Percentiles rank a stretch among this genome's conserved stretches.
Conservation (phyloP, 2,888 invertebrate genomes). For the Diplazon laetatorius region DNA sequence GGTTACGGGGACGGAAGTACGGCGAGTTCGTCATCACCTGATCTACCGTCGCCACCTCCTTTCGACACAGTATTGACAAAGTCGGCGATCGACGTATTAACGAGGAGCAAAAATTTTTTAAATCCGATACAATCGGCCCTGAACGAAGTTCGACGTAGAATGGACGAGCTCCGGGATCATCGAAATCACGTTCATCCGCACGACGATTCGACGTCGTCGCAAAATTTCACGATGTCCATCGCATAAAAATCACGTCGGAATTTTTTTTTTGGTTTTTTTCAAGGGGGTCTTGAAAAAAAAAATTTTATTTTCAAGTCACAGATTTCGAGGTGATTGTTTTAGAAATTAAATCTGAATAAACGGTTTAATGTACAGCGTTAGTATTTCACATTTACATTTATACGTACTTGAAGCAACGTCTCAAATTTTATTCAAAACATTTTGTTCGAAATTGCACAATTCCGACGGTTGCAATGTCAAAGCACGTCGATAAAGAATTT, state of each 20-base stretch:
- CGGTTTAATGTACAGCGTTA: no score
- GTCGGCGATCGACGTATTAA: constrained; percentile 68
- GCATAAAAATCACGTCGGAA: constrained; percentile 39
- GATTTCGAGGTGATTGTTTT: no score
- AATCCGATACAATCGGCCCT: constrained; percentile 70
- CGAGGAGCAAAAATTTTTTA: constrained; percentile 71
- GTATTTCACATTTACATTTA: no score
- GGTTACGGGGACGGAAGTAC: constrained; percentile 75
- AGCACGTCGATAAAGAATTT: no score
- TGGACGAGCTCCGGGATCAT: constrained; percentile 60
- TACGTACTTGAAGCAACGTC: no score
- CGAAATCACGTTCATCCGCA: constrained; percentile 6
- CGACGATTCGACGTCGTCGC: constrained; percentile 23
- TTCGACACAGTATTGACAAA: constrained; percentile 71
- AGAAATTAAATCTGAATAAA: no score
- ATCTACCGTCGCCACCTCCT: constrained; percentile 71
- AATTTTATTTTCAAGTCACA: no score
- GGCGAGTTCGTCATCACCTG: constrained; percentile 60
- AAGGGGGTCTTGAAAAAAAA: no score
- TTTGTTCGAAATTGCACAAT: no score
- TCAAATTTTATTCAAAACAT: no score
- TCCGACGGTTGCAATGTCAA: no score
- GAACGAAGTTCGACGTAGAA: constrained; percentile 67
- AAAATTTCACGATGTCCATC: constrained; percentile 52
- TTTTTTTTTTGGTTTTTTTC: no score